A percentile compares a stretch with the other conserved stretches of the same genome.
Evolutionary conservation across 2,888 invertebrate species (phyloP).

Genomic region (Chirona hameri): DNA sequence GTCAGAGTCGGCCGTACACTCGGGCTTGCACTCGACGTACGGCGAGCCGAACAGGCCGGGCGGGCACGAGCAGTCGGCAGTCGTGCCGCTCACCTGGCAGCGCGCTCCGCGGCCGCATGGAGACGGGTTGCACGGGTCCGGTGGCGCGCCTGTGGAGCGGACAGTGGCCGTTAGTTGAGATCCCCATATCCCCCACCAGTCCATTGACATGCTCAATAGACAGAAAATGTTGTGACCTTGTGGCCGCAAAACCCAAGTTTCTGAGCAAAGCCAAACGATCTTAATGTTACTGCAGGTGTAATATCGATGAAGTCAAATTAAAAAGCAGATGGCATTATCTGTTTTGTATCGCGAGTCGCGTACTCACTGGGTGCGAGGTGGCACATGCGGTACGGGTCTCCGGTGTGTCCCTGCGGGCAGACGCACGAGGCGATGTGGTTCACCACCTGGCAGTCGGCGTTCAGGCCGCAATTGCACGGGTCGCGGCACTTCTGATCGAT

Average conservation of each 20-base stretch:
- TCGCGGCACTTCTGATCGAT: constrained; percentile 35
- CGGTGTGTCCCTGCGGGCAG: constrained; percentile 77
- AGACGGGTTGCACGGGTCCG: constrained; percentile 38
- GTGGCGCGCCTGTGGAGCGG: neutral
- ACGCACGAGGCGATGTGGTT: constrained; percentile 56
- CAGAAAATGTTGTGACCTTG: no score
- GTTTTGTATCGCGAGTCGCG: no score
- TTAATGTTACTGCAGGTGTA: no score
- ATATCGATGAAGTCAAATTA: no score
- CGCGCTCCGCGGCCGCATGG: constrained; percentile 42
- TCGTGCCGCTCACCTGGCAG: constrained; percentile 49
- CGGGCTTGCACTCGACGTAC: constrained; percentile 71
- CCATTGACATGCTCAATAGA: no score
- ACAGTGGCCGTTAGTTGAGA: neutral
- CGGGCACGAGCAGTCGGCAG: constrained; percentile 60
- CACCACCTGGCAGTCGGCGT: constrained; percentile 43
- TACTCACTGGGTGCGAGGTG: neutral
- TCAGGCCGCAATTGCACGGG: constrained; percentile 57
- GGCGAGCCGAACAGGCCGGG: constrained; percentile 24
- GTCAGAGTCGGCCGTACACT: constrained; percentile 73
- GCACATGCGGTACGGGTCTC: constrained; percentile 64
- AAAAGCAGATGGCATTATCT: no score
- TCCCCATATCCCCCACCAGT: no score
- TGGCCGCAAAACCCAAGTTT: no score
- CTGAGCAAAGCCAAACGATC: no score